Evolutionary conservation across 2,797 vertebrate species (phyloP).

Genomic region (Synanceia verrucosa): DNA sequence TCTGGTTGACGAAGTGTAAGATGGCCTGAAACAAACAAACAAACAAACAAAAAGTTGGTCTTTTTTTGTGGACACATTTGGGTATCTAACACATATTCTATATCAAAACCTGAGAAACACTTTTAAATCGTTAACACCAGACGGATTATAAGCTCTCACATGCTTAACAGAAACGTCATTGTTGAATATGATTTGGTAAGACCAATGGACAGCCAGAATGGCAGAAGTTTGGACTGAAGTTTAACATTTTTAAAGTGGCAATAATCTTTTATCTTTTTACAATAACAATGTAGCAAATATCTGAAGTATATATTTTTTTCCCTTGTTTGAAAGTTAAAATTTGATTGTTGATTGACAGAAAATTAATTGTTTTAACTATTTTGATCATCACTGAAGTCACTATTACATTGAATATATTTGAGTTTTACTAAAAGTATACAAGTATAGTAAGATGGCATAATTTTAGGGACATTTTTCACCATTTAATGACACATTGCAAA

Average conservation of each 20-base stretch:
- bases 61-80: neutral
- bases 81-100: neutral
- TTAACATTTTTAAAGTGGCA: no score
- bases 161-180: no score
- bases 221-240: no score
- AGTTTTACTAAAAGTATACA: neutral
- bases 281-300: no score
- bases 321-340: no score
- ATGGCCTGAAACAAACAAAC: constrained; percentile 89
- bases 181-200: no score
- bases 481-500: neutral
- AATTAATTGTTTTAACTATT: neutral
- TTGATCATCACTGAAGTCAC: neutral
- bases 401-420: neutral
- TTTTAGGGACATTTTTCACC: neutral
- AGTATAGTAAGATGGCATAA: neutral
- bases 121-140: neutral
- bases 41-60: neutral
- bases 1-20: constrained; percentile 89
- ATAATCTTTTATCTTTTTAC: no score
- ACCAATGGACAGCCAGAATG: neutral
- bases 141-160: neutral
- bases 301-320: no score
- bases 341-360: neutral
- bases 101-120: neutral